Evolutionary conservation across 2,113 vertebrate species (phyloP), one percentile per base, ranked within the genome.

Genomic region (Sialia sialis): DNA sequence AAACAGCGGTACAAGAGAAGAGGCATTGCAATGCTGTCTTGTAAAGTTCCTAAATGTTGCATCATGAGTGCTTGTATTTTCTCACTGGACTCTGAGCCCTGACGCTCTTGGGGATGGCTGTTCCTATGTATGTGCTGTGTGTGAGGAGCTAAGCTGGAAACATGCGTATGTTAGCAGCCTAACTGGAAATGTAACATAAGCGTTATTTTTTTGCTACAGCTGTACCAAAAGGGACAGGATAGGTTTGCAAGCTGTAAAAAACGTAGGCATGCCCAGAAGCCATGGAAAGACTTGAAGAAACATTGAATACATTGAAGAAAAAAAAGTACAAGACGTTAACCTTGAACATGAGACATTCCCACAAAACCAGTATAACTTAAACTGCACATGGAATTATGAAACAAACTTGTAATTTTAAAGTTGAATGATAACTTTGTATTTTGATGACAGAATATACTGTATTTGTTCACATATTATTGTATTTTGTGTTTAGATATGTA

Each of bases 201-300:
- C 94, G 0, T 97, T 97, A 87, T 97, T 97, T 86, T 97, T 97
- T 97, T 97, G 93, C 94, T 95, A 95, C 93, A 97, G 96, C 95
- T 93, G 34, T 86, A 92, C 97, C 29, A 91, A 96, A 94, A 95
- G 94, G 94, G 94, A 54, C 96, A 97, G 95, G 87, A 96, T 97
- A 97, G 97, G 96, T 97, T 97, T 97, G 59, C 96, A 72, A 96
- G 94, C 95, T 96, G 95, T 95, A 97, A 97, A 89, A 97, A 97
- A 58, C 77, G 3, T 97, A 97, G 96, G 93, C 96, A 96, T 97
- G 77, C 75, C 96, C 94, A 87, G 96, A 92, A 97, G 95, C 96
- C 92, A 79, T 96, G 96, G 91, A 89, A 95, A 93, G 84, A 94
- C 94, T 91, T 94, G 96, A 96, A 97, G 95, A 97, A 96, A 59